Conservation (phyloP, 2,888 invertebrate species). For the Hirtodrosophila cameraria region DNA sequence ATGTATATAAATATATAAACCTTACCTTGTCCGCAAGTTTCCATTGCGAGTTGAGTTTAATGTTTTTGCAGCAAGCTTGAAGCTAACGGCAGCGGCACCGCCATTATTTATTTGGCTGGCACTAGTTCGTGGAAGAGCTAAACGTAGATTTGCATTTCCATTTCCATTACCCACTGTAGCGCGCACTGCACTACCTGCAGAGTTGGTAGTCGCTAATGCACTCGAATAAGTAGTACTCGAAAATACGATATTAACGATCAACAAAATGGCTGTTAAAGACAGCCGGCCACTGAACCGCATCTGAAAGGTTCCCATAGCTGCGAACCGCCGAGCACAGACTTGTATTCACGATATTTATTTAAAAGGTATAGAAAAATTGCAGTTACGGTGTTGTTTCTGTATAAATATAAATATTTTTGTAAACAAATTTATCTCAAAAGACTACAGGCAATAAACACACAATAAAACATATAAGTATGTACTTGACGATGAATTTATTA, state of each 20-base stretch:
- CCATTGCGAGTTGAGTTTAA: conserved; percentile 83
- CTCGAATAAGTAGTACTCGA: conserved; percentile 16
- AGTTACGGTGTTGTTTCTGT: conserved; percentile 1
- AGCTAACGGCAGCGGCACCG: conserved; percentile 61
- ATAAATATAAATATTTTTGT: background rate
- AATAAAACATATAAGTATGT: too few relatives aligned
- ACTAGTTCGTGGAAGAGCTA: conserved; percentile 86
- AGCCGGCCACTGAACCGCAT: conserved; percentile 39
- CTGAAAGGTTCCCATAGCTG: conserved; percentile 46
- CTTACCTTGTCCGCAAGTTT: conserved; percentile 84
- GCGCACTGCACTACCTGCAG: conserved; percentile 68
- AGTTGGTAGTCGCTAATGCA: conserved; percentile 56
- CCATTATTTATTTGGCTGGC: conserved; percentile 85
- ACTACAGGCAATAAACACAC: conserved; percentile 3
- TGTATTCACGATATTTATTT: conserved; percentile 9
- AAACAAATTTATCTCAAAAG: background rate
- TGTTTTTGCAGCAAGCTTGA: conserved; percentile 82
- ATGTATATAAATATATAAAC: conserved; percentile 3
- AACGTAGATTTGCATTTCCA: conserved; percentile 84
- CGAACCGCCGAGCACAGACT: conserved; percentile 26
- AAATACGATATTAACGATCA: conserved; percentile 33
- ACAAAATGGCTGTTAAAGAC: conserved; percentile 37
- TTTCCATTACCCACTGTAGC: conserved; percentile 79
- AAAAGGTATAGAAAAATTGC: conserved; percentile 21
- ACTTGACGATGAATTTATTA: too few relatives aligned